Conservation (phyloP, 2,888 invertebrate genomes). For the Brenthis ino region DNA sequence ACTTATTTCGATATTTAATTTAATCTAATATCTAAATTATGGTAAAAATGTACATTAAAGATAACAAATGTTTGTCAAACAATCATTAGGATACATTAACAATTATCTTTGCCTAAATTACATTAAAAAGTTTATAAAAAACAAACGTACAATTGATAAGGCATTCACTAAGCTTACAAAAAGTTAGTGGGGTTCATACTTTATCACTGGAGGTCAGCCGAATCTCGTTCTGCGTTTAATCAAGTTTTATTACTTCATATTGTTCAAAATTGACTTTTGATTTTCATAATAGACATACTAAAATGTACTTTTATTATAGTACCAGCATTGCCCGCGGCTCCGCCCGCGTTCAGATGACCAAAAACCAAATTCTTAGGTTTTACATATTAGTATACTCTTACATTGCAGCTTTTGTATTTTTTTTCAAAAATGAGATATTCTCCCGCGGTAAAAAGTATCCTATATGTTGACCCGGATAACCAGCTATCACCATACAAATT, state of each 20-base stretch:
- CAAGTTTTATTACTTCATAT: slow-evolving; percentile 33
- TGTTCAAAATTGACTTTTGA: slow-evolving; percentile 16
- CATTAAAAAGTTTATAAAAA: slow-evolving; percentile 17
- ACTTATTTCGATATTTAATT: not conserved
- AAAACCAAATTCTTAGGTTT: too few relatives aligned
- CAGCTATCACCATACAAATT: too few relatives aligned
- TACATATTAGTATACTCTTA: too few relatives aligned
- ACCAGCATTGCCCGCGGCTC: not conserved
- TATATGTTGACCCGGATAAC: too few relatives aligned
- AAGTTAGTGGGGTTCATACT: slow-evolving; percentile 28
- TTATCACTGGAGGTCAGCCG: slow-evolving; percentile 36
- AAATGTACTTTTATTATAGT: not conserved
- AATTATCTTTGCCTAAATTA: slow-evolving; percentile 12
- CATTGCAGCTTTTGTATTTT: too few relatives aligned
- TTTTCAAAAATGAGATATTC: too few relatives aligned
- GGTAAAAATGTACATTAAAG: slow-evolving; percentile 15
- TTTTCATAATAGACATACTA: slow-evolving; percentile 8
- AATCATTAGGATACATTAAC: slow-evolving; percentile 13
- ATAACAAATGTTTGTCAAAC: slow-evolving; percentile 12
- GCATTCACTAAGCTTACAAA: slow-evolving; percentile 25
- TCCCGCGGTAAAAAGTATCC: too few relatives aligned
- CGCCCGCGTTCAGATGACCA: too few relatives aligned
- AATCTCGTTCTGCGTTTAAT: slow-evolving; percentile 32
- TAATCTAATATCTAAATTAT: slow-evolving; percentile 3
- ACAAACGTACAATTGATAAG: slow-evolving; percentile 30